Conservation (phyloP, 2,888 invertebrate species). For the Callyntrura guangdongensis region DNA sequence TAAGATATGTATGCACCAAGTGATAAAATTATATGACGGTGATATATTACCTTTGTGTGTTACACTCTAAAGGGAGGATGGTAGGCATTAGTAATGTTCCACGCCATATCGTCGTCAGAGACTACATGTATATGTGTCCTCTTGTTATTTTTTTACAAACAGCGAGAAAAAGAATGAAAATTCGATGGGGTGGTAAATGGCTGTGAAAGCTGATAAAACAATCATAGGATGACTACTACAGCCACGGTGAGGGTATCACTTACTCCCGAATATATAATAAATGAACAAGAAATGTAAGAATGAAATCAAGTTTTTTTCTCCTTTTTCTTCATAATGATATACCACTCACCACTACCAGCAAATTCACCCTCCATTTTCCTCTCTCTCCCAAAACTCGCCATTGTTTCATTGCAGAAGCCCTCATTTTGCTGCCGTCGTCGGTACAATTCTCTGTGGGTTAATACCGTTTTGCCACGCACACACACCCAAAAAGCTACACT, state of each 20-base stretch:
- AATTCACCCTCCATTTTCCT: constrained; percentile 37
- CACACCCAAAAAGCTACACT: constrained; percentile 15
- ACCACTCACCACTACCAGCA: constrained; percentile 37
- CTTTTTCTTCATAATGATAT: constrained; percentile 60
- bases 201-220: constrained; percentile 81
- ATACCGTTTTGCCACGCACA: constrained; percentile 62
- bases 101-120: background rate
- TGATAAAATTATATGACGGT: constrained; percentile 74
- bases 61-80: constrained; percentile 13
- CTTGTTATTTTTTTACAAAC: constrained; percentile 9
- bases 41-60: constrained; percentile 67
- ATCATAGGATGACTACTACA: constrained; percentile 71
- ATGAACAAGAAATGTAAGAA: constrained; percentile 63
- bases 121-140: constrained; percentile 7
- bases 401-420: constrained; percentile 52
- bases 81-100: background rate
- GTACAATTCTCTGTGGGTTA: constrained; percentile 75
- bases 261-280: constrained; percentile 68
- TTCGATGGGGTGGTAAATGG: constrained; percentile 80
- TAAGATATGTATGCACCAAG: constrained; percentile 56
- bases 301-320: constrained; percentile 44
- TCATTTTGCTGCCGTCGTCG: background rate
- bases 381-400: constrained; percentile 14
- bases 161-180: constrained; percentile 64
- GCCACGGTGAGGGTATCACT: constrained; percentile 25